These are phyloP conservation scores for Zaprionus vittiger DNA, from an alignment of 1,140 invertebrate species.

Conservation along the genomic window DNA sequence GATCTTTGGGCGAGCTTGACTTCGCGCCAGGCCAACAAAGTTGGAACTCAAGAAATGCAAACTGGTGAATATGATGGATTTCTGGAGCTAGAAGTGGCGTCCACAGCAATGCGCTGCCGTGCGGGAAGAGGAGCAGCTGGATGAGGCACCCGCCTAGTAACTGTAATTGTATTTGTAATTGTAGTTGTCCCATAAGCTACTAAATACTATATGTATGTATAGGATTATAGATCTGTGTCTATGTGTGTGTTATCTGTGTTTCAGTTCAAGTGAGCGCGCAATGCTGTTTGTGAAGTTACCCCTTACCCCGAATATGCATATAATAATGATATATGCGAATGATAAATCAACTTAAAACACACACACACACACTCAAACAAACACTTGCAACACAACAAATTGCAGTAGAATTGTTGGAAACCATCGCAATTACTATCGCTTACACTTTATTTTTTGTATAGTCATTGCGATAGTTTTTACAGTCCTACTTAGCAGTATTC, in stretches of 20 bases:
- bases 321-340: too few species aligned
- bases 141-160: slow-evolving; percentile 34
- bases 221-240: slow-evolving; percentile 16
- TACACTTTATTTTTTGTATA: background rate
- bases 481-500: slow-evolving; percentile 67
- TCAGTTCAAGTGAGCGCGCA: slow-evolving; percentile 57
- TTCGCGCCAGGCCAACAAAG: slow-evolving; percentile 79
- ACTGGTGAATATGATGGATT: slow-evolving; percentile 84
- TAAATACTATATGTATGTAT: slow-evolving; percentile 50
- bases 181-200: slow-evolving; percentile 7
- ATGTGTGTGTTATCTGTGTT: slow-evolving; percentile 14
- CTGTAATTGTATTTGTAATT: slow-evolving; percentile 9
- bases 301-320: background rate
- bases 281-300: slow-evolving; percentile 45
- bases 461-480: background rate
- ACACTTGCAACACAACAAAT: background rate
- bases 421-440: background rate
- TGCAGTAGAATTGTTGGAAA: background rate
- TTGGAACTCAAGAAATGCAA: slow-evolving; percentile 83
- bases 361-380: slow-evolving; percentile 3
- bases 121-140: slow-evolving; percentile 53
- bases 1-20: slow-evolving; percentile 87
- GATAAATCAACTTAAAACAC: slow-evolving; percentile 5
- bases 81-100: slow-evolving; percentile 84
- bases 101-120: slow-evolving; percentile 69